Percentiles rank a stretch among this genome's conserved stretches.
phyloP scores from a whole-genome alignment of 2,888 invertebrate genomes.

The Drosophila austrosaltans region DNA sequence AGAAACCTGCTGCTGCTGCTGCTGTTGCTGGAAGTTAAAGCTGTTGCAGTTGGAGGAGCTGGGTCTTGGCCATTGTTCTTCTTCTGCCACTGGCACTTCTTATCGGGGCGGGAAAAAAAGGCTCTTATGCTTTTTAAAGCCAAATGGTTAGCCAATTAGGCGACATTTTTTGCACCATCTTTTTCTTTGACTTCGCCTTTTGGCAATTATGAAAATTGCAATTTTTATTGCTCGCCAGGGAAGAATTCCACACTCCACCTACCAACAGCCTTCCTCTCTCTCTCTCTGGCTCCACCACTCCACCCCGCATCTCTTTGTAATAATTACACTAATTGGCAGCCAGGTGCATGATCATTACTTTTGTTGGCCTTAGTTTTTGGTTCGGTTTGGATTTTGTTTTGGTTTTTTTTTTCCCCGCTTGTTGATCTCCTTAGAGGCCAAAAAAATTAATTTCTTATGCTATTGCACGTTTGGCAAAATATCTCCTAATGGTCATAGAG shows the following conservation, averaged over 20 bases:
- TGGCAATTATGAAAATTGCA: slow-evolving; percentile 78
- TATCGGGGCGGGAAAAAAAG: slow-evolving; percentile 51
- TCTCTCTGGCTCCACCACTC: slow-evolving; percentile 11
- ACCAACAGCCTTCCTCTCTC: neutral
- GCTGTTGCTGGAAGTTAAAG: neutral
- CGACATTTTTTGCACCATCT: slow-evolving; percentile 80
- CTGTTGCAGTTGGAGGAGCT: neutral
- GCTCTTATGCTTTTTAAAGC: slow-evolving; percentile 9
- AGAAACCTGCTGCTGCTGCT: slow-evolving; percentile 49
- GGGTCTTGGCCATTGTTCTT: slow-evolving; percentile 67
- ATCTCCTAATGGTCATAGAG: slow-evolving; percentile 74
- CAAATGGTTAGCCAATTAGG: slow-evolving; percentile 68
- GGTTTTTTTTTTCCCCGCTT: neutral
- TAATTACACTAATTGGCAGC: slow-evolving; percentile 81
- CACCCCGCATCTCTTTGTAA: slow-evolving; percentile 56
- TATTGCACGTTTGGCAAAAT: slow-evolving; percentile 67
- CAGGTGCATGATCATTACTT: slow-evolving; percentile 69
- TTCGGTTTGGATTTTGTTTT: slow-evolving; percentile 2
- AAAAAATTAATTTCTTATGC: slow-evolving; percentile 77
- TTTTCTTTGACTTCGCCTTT: slow-evolving; percentile 35
- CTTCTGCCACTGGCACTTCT: slow-evolving; percentile 56
- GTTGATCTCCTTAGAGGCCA: slow-evolving; percentile 8
- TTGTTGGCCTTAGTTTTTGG: slow-evolving; percentile 27
- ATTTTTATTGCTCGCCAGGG: slow-evolving; percentile 75
- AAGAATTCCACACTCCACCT: slow-evolving; percentile 15